A percentile compares a stretch with the other conserved stretches of the same genome.
Conservation (phyloP, 2,888 invertebrate genomes). For the Orchesella flavescens region DNA sequence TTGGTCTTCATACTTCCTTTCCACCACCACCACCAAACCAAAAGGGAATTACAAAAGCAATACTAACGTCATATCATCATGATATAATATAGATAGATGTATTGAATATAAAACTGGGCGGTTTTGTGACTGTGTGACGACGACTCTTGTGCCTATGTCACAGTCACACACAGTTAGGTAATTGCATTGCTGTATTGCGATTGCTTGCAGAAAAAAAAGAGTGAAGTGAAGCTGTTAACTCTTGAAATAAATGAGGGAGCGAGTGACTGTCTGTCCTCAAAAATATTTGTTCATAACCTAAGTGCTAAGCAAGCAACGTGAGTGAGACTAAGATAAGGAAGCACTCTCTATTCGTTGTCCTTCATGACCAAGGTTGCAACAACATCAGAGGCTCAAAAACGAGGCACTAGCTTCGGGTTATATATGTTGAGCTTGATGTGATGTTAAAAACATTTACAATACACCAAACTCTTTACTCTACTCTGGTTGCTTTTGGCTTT, state of each 20-base stretch:
- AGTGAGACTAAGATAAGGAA: constrained; percentile 69
- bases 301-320: constrained; percentile 61
- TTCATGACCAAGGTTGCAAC: constrained; percentile 70
- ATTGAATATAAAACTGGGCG: constrained; percentile 14
- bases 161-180: constrained; percentile 45
- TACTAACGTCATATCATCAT: no score
- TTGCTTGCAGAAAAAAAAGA: constrained; percentile 8
- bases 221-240: constrained; percentile 8
- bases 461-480: constrained; percentile 13
- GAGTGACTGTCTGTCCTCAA: constrained; percentile 10
- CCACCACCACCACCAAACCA: constrained; percentile 43
- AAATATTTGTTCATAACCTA: constrained; percentile 39
- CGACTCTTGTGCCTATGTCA: background rate
- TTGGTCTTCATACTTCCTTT: constrained; percentile 58
- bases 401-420: constrained; percentile 31
- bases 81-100: no score
- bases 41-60: background rate
- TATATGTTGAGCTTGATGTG: background rate
- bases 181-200: background rate
- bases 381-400: constrained; percentile 42
- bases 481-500: background rate
- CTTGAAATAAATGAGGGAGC: background rate
- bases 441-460: constrained; percentile 15
- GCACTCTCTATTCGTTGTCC: constrained; percentile 64
- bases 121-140: constrained; percentile 10